These are phyloP conservation scores for Caenorhabditis sp. DNA, from an alignment of 2,888 invertebrate genomes.

Conservation along the genomic window DNA sequence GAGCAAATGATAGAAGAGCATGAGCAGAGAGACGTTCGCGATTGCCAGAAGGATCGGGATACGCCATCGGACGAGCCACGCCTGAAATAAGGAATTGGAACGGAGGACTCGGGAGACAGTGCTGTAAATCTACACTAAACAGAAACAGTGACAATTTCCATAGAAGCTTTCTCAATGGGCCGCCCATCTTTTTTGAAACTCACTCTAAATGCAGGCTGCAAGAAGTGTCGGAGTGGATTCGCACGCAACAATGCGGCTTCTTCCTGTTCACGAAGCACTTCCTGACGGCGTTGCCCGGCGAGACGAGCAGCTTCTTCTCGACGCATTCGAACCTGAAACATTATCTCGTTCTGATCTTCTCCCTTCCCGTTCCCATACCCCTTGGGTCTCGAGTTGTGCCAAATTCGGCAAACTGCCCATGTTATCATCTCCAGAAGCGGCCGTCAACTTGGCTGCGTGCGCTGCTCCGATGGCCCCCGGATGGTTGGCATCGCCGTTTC, in stretches of 20 bases:
- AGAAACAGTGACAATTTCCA: too few relatives aligned
- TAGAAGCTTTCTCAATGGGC: too few relatives aligned
- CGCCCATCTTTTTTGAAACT: too few relatives aligned
- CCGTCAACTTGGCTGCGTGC: slow-evolving; percentile 29
- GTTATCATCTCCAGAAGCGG: slow-evolving; percentile 57
- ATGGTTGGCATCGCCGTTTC: slow-evolving; percentile 61
- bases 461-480: slow-evolving; percentile 41
- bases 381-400: slow-evolving; percentile 87
- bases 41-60: slow-evolving; percentile 80
- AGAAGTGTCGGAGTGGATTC: slow-evolving; percentile 95
- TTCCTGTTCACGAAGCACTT: slow-evolving; percentile 92
- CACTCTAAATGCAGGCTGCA: slow-evolving; percentile 98
- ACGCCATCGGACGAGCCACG: slow-evolving; percentile 78
- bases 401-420: slow-evolving; percentile 94
- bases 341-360: neutral
- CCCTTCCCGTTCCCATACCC: slow-evolving; percentile 81
- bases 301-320: slow-evolving; percentile 90
- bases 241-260: slow-evolving; percentile 94
- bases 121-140: too few relatives aligned
- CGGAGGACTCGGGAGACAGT: too few relatives aligned
- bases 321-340: slow-evolving; percentile 63
- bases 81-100: slow-evolving; percentile 69
- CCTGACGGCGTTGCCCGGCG: slow-evolving; percentile 95
- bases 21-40: slow-evolving; percentile 80
- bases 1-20: slow-evolving; percentile 81